These are phyloP conservation scores for Daubentonia madagascariensis DNA, from an alignment of 2,113 vertebrate species.

Conservation along the genomic window DNA sequence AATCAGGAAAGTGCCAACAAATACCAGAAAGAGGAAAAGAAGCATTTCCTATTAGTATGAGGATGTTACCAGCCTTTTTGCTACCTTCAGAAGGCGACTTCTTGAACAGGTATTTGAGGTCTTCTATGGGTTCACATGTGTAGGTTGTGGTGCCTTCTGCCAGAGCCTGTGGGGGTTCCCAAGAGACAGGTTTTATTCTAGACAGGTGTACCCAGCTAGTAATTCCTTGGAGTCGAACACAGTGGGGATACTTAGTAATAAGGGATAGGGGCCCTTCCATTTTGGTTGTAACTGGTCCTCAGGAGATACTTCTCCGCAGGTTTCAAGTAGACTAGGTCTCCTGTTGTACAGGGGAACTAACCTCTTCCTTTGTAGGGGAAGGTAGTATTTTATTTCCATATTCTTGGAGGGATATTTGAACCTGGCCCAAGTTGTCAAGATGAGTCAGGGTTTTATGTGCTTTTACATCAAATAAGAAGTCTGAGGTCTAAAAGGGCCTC, in stretches of 20 bases:
- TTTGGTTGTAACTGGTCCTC: neutral
- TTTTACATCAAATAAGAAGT: neutral
- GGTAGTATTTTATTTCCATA: neutral
- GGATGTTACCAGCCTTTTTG: too few relatives aligned
- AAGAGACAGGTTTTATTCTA: neutral
- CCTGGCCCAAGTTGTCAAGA: neutral
- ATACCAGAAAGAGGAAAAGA: too few relatives aligned
- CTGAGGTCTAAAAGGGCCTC: neutral
- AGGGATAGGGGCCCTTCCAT: neutral
- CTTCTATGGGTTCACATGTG: neutral
- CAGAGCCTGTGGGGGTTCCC: neutral
- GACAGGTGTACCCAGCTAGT: neutral
- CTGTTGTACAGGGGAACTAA: neutral
- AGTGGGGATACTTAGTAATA: neutral
- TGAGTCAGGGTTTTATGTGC: neutral
- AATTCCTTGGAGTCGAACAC: neutral
- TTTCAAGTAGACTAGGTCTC: neutral
- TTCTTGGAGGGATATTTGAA: neutral
- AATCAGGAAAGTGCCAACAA: too few relatives aligned
- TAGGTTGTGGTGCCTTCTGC: too few relatives aligned
- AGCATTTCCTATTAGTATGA: too few relatives aligned
- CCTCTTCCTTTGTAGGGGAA: too few relatives aligned
- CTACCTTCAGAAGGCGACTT: too few relatives aligned
- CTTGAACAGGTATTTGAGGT: neutral
- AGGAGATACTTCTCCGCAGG: neutral